Conservation (phyloP, 2,888 invertebrate species). For the Vesta saturnalis region DNA sequence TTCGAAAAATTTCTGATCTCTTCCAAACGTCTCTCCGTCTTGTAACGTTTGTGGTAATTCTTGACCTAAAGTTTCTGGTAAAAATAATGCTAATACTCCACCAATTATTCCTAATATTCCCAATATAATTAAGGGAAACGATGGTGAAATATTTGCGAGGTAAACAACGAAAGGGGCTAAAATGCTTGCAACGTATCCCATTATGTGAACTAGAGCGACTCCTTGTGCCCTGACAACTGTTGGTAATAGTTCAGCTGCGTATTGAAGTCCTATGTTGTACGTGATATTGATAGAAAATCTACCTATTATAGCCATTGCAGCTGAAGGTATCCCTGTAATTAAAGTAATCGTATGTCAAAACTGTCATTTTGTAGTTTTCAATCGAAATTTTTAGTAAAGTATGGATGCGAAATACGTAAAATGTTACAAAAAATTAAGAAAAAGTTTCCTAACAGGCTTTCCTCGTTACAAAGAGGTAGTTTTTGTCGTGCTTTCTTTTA, state of each 20-base stretch:
- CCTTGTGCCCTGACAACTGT: conserved; percentile 90
- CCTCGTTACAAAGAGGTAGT: conserved; percentile 34
- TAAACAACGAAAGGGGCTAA: conserved; percentile 88
- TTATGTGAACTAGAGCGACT: conserved; percentile 85
- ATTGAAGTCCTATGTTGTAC: conserved; percentile 90
- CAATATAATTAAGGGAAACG: conserved; percentile 80
- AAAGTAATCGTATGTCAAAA: too few relatives aligned
- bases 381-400: not conserved
- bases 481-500: not conserved
- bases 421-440: not conserved
- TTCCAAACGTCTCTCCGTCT: conserved; percentile 88
- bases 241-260: conserved; percentile 87
- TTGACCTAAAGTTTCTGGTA: conserved; percentile 87
- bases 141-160: conserved; percentile 75
- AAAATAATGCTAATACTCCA: conserved; percentile 78
- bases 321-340: conserved; percentile 76
- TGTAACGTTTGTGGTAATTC: conserved; percentile 87
- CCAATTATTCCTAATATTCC: conserved; percentile 80
- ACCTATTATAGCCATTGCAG: conserved; percentile 82
- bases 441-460: conserved; percentile 35
- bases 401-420: conserved; percentile 11
- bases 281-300: conserved; percentile 89
- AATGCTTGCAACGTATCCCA: conserved; percentile 88
- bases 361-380: not conserved
- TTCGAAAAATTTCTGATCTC: conserved; percentile 82